Conservation (phyloP, 2,113 vertebrate genomes). For the Oxyura jamaicensis region DNA sequence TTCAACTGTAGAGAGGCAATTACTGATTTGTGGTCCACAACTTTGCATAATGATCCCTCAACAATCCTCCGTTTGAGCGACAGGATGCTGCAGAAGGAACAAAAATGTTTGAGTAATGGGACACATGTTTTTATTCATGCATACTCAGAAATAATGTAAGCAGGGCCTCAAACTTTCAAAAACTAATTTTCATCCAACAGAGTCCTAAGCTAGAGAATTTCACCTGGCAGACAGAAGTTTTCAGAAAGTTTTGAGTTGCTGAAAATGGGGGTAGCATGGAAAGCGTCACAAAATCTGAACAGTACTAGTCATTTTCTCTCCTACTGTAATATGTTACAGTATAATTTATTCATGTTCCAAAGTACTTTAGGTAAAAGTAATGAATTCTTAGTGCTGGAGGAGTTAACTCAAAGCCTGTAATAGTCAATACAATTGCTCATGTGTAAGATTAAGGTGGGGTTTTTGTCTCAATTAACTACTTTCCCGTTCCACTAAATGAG, state of each 20-base stretch:
- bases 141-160: background rate
- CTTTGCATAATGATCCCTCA: background rate
- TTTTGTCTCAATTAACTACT: constrained; percentile 12
- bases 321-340: background rate
- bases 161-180: background rate
- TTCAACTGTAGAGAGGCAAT: background rate
- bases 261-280: constrained; percentile 10
- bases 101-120: background rate
- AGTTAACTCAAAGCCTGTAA: background rate
- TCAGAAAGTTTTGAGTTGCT: constrained; percentile 32
- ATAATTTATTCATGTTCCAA: constrained; percentile 60
- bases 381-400: background rate
- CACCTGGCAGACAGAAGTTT: background rate
- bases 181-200: background rate
- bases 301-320: constrained; percentile 32
- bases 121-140: background rate
- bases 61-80: background rate
- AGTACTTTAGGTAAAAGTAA: constrained; percentile 1
- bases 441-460: background rate
- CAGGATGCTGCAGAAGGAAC: background rate
- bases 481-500: constrained; percentile 26
- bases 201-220: constrained; percentile 17
- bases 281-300: constrained; percentile 37
- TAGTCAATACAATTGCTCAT: background rate
- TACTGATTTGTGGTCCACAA: background rate